A percentile compares a stretch with the other conserved stretches of the same genome.
These are phyloP conservation scores for Trachurus trachurus DNA, from an alignment of 2,797 vertebrate species.

Conservation along the genomic window DNA sequence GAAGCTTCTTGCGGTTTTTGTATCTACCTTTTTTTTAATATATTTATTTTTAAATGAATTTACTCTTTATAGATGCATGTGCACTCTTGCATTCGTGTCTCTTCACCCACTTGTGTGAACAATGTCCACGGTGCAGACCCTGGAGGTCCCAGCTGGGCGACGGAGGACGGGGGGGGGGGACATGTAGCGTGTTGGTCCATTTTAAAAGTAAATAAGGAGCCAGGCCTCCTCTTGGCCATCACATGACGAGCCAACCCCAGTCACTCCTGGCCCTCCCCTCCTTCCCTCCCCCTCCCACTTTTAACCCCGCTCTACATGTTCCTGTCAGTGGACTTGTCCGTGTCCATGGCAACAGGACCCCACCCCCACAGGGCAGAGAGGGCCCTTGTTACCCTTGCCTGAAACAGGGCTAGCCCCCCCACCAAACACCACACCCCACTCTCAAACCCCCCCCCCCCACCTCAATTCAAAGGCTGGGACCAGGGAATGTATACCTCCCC, in stretches of 20 bases:
- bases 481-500: conserved; percentile 77
- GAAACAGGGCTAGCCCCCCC: conserved; percentile 74
- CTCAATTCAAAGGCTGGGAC: conserved; percentile 76
- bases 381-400: conserved; percentile 84
- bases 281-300: conserved; percentile 67
- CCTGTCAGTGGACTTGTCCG: conserved; percentile 83
- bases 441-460: conserved; percentile 34
- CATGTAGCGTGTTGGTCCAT: conserved; percentile 52
- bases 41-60: no score
- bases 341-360: conserved; percentile 86
- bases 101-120: conserved; percentile 14
- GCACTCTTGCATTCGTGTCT: conserved; percentile 2
- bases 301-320: conserved; percentile 81
- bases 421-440: conserved; percentile 59
- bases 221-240: conserved; percentile 73
- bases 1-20: not conserved
- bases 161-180: conserved; percentile 10
- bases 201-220: conserved; percentile 80
- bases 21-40: no score
- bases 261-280: conserved; percentile 63
- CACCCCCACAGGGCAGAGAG: conserved; percentile 84
- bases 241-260: conserved; percentile 76
- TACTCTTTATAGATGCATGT: not conserved
- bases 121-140: conserved; percentile 17
- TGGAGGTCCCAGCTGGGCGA: conserved; percentile 40